A percentile compares a stretch with the other conserved stretches of the same genome.
Evolutionary conservation across 2,797 vertebrate genomes (phyloP).

Genomic region (Anguilla anguilla): DNA sequence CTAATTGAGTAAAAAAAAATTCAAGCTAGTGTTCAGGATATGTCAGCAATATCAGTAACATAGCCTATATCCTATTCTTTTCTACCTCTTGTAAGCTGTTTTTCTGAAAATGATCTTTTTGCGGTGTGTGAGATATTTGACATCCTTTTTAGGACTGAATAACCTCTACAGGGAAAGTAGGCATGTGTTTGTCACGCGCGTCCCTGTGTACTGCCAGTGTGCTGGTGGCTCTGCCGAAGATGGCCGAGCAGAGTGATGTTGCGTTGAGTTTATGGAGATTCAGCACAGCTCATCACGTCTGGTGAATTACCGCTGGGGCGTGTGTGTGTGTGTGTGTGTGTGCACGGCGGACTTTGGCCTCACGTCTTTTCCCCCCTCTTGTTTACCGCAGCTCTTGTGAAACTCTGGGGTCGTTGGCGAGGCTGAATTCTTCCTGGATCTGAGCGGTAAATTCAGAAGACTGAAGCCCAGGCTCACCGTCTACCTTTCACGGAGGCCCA

Average conservation of each 20-base stretch:
- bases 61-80: background rate
- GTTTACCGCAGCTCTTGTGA: constrained; percentile 80
- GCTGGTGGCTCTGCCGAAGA: background rate
- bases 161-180: background rate
- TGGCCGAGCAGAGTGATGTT: background rate
- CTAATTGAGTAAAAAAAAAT: background rate
- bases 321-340: too few species aligned
- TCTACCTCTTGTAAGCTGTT: background rate
- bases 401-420: constrained; percentile 97
- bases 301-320: background rate
- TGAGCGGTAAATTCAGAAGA: constrained; percentile 99
- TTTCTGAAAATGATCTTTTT: background rate
- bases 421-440: constrained; percentile 99
- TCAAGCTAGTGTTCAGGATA: background rate
- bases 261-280: constrained; percentile 23
- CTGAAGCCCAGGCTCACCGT: constrained; percentile 99
- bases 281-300: constrained; percentile 14
- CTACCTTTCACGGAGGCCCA: constrained; percentile 99
- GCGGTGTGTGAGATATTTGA: background rate
- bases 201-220: background rate
- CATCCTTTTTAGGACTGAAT: background rate
- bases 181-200: background rate
- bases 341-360: background rate
- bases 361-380: constrained; percentile 29
- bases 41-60: background rate